A percentile compares a stretch with the other conserved stretches of the same genome.
Conservation (phyloP, 2,797 vertebrate species). For the Micromesistius poutassou region DNA sequence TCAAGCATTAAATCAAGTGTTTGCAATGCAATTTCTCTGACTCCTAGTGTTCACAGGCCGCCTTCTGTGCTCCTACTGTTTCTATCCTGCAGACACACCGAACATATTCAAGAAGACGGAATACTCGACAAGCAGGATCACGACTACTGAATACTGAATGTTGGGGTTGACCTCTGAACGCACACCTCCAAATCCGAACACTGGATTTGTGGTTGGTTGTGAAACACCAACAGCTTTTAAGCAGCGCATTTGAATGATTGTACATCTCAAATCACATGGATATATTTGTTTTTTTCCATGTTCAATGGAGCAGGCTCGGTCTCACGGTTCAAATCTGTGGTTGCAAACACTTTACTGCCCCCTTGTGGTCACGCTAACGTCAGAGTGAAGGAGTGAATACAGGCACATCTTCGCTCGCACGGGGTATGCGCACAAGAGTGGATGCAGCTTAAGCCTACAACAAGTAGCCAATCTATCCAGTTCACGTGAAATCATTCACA, state of each 20-base stretch:
- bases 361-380: background rate
- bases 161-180: background rate
- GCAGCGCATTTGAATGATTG: too few relatives aligned
- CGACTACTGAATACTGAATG: background rate
- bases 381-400: background rate
- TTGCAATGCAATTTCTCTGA: background rate
- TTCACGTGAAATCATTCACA: too few relatives aligned
- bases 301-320: too few relatives aligned
- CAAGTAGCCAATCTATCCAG: too few relatives aligned
- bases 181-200: too few relatives aligned
- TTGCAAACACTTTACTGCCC: background rate
- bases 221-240: too few relatives aligned
- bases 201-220: too few relatives aligned
- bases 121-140: background rate
- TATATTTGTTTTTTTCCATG: too few relatives aligned
- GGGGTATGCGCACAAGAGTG: background rate
- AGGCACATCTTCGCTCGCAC: too few relatives aligned
- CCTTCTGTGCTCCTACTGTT: background rate
- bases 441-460: background rate
- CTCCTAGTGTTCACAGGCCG: background rate
- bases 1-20: background rate
- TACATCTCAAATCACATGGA: too few relatives aligned
- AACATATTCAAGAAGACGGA: background rate
- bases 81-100: background rate
- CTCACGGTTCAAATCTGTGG: too few relatives aligned